phyloP scores from a whole-genome alignment of 2,888 invertebrate species.

The Toxonevra muliebris region DNA sequence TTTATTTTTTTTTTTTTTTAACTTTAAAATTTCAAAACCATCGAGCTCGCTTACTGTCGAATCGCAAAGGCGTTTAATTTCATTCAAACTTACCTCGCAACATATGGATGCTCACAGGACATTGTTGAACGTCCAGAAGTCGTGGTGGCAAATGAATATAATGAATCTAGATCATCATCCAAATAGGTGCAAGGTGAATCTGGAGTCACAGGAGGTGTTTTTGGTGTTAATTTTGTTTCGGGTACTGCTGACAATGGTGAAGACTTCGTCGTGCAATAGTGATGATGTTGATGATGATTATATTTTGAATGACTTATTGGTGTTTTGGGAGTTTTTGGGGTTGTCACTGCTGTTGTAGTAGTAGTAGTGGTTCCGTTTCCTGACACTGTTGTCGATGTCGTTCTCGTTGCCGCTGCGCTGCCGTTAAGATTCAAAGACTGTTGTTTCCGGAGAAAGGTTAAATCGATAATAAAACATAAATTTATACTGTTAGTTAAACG shows the following conservation, averaged over 20 bases:
- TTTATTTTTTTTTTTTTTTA: background rate
- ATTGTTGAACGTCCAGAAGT: conserved; percentile 77
- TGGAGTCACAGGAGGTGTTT: conserved; percentile 72
- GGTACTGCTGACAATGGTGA: conserved; percentile 45
- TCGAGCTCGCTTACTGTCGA: background rate
- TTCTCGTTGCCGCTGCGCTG: conserved; percentile 45
- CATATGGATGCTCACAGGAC: conserved; percentile 81
- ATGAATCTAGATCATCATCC: conserved; percentile 79
- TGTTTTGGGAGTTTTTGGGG: conserved; percentile 45
- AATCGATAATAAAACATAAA: conserved; percentile 46
- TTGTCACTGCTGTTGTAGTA: conserved; percentile 23
- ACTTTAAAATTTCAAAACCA: background rate
- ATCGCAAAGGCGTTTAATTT: background rate
- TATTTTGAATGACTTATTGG: conserved; percentile 64
- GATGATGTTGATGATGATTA: conserved; percentile 25
- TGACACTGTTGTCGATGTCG: conserved; percentile 39
- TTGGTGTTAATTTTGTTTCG: conserved; percentile 64
- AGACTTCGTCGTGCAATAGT: conserved; percentile 39
- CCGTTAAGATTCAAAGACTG: conserved; percentile 64
- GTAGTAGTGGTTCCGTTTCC: conserved; percentile 29
- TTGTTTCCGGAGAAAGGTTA: conserved; percentile 44
- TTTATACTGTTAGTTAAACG: conserved; percentile 13
- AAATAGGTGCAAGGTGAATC: conserved; percentile 68
- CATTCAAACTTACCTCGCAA: conserved; percentile 70
- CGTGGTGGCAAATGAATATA: conserved; percentile 81